Evolutionary conservation across 2,797 vertebrate genomes (phyloP).

Genomic region (Oreochromis grahami): DNA sequence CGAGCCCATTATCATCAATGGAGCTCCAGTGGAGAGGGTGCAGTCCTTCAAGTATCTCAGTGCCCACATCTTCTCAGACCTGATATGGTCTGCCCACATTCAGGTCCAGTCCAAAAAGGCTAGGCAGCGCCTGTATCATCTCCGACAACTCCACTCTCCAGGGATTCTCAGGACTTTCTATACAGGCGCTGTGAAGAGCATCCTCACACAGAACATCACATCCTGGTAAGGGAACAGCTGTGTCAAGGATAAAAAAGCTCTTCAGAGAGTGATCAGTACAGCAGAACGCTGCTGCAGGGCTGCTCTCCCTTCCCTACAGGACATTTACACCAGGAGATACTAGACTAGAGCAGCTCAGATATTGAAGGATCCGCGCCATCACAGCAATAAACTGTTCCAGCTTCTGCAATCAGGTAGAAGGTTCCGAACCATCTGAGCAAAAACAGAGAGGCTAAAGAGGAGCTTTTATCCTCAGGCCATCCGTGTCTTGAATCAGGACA

Average conservation of each 20-base stretch:
- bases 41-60: neutral
- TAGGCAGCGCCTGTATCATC: neutral
- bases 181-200: neutral
- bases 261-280: neutral
- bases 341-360: neutral
- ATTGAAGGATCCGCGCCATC: rapidly evolving
- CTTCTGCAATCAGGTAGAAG: neutral
- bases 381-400: neutral
- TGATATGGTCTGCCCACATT: neutral
- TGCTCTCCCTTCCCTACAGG: neutral
- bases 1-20: neutral
- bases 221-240: neutral
- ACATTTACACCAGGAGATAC: neutral
- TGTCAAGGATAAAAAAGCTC: neutral
- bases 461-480: neutral
- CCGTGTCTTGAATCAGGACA: neutral
- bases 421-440: neutral
- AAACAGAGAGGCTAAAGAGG: neutral
- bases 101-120: neutral
- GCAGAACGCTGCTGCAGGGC: neutral
- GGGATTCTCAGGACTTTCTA: neutral
- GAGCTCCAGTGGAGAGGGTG: neutral
- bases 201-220: neutral
- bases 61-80: neutral
- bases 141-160: neutral